Base-by-base conservation (phyloP, 2,113 vertebrate species). In the Cyprinus carpio region DNA sequence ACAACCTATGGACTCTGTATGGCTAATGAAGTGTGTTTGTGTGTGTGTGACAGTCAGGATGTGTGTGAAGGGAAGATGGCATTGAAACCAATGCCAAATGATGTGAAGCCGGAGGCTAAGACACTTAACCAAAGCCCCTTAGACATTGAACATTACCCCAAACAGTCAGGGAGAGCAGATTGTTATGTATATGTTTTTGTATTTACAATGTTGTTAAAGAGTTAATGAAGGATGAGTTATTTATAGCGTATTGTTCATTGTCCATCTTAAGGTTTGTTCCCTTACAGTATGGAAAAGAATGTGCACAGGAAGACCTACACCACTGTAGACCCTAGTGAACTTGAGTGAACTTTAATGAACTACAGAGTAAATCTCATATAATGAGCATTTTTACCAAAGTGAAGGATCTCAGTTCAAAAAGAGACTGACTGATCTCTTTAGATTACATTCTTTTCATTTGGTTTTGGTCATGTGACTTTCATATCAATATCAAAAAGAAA, bases 191-290 rank as follows among this genome's bases (percentile, higher is more conserved):
- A 80, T 81, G 90, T 72, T 92, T 87, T 87, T 89, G 67, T 89
- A 87, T 69, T 62, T 56, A 54, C 18, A 75, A 78, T 29, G 31
- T 62, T 60, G 76, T 83, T 65, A 82, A 82, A 82, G 80, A 80
- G 85, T 84, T 74, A 88, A 87, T 87, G 87, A 85, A 91, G 85
- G 85, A 88, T 40, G 3, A 43, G 88, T 90, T 94, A 94, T 93
- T 90, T 93, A 93, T 94, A 94, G 91, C 40, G 88, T 85, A 95
- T 94, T 95, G 94, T 94, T 91, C 91, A 92, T 95, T 92, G 93
- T 94, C 91, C 90, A 89, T 87, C 72, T 90, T 84, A 64, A 75
- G 83, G 54, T 54, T 78, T 83, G 77, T 82, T 60, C 75, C 86
- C 58, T 46, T 79, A 79, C 79, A 84, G 87, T 72, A 86, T 84